Evolutionary conservation across 1,140 invertebrate genomes (phyloP).

Genomic region (Procambarus clarkii): DNA sequence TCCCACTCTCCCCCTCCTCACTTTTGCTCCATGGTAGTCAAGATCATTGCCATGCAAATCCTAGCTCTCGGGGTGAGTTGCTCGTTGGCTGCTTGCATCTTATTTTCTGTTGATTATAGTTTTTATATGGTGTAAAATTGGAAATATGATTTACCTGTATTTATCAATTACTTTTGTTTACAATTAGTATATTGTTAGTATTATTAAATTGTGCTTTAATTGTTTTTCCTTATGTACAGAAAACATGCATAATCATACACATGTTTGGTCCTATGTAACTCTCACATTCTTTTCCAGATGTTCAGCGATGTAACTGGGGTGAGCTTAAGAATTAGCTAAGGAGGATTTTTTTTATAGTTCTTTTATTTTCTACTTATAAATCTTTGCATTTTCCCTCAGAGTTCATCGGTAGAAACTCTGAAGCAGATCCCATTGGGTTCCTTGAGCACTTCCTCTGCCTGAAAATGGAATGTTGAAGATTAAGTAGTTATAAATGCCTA

Average conservation of each 20-base stretch:
- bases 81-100: neutral
- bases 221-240: constrained; percentile 2
- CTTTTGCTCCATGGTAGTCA: constrained; percentile 97
- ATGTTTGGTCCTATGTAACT: constrained; percentile 1
- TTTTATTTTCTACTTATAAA: constrained; percentile 44
- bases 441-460: constrained; percentile 11
- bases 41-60: constrained; percentile 95
- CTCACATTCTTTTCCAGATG: constrained; percentile 65
- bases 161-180: neutral
- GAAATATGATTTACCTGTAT: neutral
- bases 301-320: constrained; percentile 72
- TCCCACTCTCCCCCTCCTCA: constrained; percentile 91
- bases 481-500: neutral
- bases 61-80: constrained; percentile 87
- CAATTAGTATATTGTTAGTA: neutral
- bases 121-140: neutral
- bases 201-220: neutral
- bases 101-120: neutral
- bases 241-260: neutral
- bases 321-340: constrained; percentile 55
- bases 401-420: constrained; percentile 47
- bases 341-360: constrained; percentile 2
- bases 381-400: constrained; percentile 57
- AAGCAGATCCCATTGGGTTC: constrained; percentile 46
- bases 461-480: constrained; percentile 42